phyloP scores from a whole-genome alignment of 2,113 vertebrate genomes.

The Psephotus haematonotus region DNA sequence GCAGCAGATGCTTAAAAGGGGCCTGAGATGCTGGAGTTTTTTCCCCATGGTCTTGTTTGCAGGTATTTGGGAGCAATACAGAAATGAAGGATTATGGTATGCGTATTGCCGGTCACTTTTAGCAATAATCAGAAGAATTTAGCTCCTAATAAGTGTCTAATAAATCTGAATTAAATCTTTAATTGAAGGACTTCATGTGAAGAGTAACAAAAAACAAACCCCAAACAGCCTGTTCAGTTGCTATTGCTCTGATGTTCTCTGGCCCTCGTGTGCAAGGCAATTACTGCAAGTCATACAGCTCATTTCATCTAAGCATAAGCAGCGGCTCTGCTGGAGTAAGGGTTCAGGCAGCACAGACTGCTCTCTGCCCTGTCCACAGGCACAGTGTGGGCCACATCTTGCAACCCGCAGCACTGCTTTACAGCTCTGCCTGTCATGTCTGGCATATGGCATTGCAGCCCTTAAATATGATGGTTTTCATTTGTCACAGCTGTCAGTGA shows the following conservation, averaged over 20 bases:
- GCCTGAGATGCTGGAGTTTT: neutral
- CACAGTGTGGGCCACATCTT: accelerated
- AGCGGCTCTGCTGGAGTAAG: neutral
- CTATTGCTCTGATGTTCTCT: neutral
- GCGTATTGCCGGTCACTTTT: neutral
- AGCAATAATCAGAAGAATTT: neutral
- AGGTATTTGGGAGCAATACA: neutral
- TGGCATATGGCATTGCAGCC: neutral
- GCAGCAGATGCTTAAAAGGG: neutral
- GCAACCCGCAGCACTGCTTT: neutral
- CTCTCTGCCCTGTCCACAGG: neutral
- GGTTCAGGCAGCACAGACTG: neutral
- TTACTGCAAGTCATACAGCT: neutral
- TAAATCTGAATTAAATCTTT: neutral
- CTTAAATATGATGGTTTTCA: neutral
- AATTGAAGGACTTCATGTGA: neutral
- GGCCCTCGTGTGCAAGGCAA: neutral
- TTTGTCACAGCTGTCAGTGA: conserved; percentile 7
- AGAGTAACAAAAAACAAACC: neutral
- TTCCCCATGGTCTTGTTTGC: neutral
- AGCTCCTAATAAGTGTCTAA: neutral
- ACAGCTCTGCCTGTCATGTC: neutral
- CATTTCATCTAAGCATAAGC: neutral
- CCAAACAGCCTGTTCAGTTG: neutral
- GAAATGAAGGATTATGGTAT: neutral